Conservation (phyloP, 2,888 invertebrate species). For the Hypomecis atomaria region DNA sequence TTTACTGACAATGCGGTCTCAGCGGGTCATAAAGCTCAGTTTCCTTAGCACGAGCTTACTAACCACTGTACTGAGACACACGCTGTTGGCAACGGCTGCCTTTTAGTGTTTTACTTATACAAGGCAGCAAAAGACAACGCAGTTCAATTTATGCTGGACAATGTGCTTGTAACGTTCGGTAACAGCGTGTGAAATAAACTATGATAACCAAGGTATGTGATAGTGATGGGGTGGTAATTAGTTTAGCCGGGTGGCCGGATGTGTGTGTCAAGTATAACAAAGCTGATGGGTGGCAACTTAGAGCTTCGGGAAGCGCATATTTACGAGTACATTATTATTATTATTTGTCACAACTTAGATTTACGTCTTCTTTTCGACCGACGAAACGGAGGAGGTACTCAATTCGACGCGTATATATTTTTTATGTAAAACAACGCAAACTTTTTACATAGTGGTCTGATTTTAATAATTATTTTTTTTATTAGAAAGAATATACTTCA, state of each 20-base stretch:
- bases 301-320: no score
- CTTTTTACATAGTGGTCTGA: no score
- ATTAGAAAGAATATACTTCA: no score
- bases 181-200: conserved; percentile 76
- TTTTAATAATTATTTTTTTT: no score
- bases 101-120: conserved; percentile 35
- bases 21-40: conserved; percentile 70
- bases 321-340: no score
- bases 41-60: conserved; percentile 68
- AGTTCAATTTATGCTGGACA: conserved; percentile 50
- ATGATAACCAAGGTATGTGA: conserved; percentile 69
- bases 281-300: no score
- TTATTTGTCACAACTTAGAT: no score
- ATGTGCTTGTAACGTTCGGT: conserved; percentile 63
- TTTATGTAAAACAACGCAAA: no score
- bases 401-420: no score
- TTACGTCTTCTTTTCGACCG: no score
- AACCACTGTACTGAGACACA: conserved; percentile 58
- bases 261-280: not conserved
- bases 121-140: conserved; percentile 39
- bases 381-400: no score
- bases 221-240: conserved; percentile 9
- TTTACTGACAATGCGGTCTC: conserved; percentile 67
- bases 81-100: conserved; percentile 42
- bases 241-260: conserved; percentile 15